These are phyloP conservation scores for Dichetophora obliterata DNA, from an alignment of 2,888 invertebrate species.

Conservation along the genomic window DNA sequence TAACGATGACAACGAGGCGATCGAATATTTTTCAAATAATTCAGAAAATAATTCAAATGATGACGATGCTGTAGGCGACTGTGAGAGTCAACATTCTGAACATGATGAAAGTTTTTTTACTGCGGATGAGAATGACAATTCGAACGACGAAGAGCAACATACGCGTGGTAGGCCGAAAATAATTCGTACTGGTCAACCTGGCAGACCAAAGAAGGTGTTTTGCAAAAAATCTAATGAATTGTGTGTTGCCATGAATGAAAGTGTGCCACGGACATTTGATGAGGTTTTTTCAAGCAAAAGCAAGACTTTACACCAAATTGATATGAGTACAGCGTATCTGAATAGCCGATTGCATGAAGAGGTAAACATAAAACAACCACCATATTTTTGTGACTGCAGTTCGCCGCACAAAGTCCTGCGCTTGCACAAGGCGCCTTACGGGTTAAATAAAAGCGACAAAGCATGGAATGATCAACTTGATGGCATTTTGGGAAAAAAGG, in stretches of 20 bases:
- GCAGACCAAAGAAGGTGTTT: slow-evolving; percentile 16
- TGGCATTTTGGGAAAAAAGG: background rate
- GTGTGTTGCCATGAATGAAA: background rate
- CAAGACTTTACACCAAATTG: slow-evolving; percentile 31
- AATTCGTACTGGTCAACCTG: slow-evolving; percentile 7
- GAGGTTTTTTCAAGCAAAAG: slow-evolving; percentile 6
- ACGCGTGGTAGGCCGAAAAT: slow-evolving; percentile 8
- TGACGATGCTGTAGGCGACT: background rate
- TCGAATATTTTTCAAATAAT: background rate
- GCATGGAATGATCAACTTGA: slow-evolving; percentile 49
- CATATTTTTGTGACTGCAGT: slow-evolving; percentile 3
- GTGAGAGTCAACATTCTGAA: background rate
- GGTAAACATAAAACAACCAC: slow-evolving; percentile 37
- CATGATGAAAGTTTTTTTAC: slow-evolving; percentile 8
- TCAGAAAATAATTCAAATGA: background rate
- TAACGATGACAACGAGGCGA: no score
- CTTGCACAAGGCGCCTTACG: slow-evolving; percentile 50
- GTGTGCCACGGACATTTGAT: slow-evolving; percentile 17
- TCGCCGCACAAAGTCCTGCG: slow-evolving; percentile 39
- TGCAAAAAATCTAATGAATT: slow-evolving; percentile 10
- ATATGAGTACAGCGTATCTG: slow-evolving; percentile 32
- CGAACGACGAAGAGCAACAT: background rate
- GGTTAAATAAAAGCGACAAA: slow-evolving; percentile 50
- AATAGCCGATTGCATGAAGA: slow-evolving; percentile 39
- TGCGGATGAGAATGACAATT: background rate